These are phyloP conservation scores for Sitta europaea DNA, from an alignment of 2,113 vertebrate species.

Conservation along the genomic window DNA sequence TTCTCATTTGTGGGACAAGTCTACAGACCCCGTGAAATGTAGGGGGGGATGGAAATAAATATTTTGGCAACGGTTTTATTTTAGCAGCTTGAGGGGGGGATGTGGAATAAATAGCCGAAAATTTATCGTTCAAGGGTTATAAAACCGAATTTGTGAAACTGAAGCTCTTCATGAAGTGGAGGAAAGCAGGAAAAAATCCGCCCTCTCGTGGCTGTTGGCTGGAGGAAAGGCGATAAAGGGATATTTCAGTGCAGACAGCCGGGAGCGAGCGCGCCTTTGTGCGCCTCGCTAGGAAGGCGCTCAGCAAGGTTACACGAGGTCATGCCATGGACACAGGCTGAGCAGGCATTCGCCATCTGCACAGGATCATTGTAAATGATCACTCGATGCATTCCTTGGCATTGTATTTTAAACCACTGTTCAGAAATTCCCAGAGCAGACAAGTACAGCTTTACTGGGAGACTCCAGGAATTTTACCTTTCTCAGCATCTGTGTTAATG, in stretches of 20 bases:
- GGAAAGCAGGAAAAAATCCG: constrained; percentile 69
- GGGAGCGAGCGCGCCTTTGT: background rate
- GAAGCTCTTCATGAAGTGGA: background rate
- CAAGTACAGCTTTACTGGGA: background rate
- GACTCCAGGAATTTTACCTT: background rate
- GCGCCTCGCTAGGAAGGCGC: background rate
- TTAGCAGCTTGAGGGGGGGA: background rate
- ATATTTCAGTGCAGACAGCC: background rate
- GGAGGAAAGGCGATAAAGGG: background rate
- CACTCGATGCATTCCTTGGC: background rate
- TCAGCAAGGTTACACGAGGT: background rate
- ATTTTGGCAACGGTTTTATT: background rate
- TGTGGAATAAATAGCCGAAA: background rate
- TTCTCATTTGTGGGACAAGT: background rate
- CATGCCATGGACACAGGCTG: background rate
- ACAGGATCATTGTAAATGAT: background rate
- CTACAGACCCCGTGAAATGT: background rate
- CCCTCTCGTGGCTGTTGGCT: constrained; percentile 66
- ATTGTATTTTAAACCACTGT: background rate
- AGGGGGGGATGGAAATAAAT: fast-evolving
- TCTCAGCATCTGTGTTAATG: background rate
- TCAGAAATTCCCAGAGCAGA: background rate
- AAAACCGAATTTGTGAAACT: background rate
- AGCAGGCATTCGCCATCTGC: background rate
- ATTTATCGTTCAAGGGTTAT: background rate